Evolutionary conservation across 2,797 vertebrate genomes (phyloP), one percentile per base, ranked within the genome.

Genomic region (Buphagus erythrorhynchus): DNA sequence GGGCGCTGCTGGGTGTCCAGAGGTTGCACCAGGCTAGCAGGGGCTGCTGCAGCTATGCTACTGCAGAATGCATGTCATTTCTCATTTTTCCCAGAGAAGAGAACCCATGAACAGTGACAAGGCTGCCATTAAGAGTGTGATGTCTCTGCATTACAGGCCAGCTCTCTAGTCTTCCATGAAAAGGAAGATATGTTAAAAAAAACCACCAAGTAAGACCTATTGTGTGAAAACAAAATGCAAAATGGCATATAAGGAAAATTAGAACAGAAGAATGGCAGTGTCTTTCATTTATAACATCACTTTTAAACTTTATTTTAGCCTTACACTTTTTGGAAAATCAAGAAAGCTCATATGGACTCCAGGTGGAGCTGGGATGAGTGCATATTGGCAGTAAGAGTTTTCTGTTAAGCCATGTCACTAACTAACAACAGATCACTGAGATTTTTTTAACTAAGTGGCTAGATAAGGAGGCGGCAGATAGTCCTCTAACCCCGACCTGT

Each of bases 51-150:
- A 67, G 73, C 29, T 55, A 10, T 17, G 38, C 43, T 36, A 26
- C 54, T 61, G 35, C 63, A 79, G 58, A 78, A 51, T 24, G 20
- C 29, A 9, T 14, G 84, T 71, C 24, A 67, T 49, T 77, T 89
- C 86, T 93, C 57, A 45, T 83, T 88, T 94, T 77, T 57, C 10
- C 42, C 22, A 21, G 45, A 93, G 78, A 74, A 86, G 36, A 87
- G 48, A 88, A 40, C 18, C 45, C 10, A 6, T 6, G 22, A 81
- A 25, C 52, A 63, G 65, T 52, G 80, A 86, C 78, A 88, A 80
- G 65, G 48, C 72, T 69, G 43, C 61, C 58, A 43, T 62, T 76
- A 91, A 18, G 63, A 55, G 40, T 76, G 55, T 21, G 18, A 40
- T 28, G 17, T 42, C 24, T 55, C 58, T 76, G 72, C 18, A 13